Conservation (phyloP, 2,888 invertebrate genomes). For the Tetrapedia diversipes region DNA sequence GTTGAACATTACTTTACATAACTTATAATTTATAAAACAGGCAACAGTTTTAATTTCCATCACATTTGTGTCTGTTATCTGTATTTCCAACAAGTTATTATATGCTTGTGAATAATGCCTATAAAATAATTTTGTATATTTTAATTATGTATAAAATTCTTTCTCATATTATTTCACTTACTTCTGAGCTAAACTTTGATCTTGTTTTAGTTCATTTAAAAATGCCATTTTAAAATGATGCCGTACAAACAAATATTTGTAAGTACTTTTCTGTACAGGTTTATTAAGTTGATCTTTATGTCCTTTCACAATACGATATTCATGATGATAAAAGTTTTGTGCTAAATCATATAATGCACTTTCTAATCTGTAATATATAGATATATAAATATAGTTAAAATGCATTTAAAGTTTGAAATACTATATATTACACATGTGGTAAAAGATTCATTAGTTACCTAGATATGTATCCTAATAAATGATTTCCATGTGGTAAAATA, state of each 20-base stretch:
- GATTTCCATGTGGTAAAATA: conserved; percentile 95
- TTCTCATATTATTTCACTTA: conserved; percentile 76
- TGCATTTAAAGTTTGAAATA: not conserved
- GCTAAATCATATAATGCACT: conserved; percentile 97
- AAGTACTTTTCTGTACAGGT: conserved; percentile 94
- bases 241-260: conserved; percentile 95
- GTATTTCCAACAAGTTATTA: conserved; percentile 93
- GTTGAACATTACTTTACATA: conserved; percentile 95
- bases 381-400: not conserved
- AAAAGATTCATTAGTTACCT: conserved; percentile 82
- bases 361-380: conserved; percentile 88
- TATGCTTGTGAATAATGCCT: conserved; percentile 95
- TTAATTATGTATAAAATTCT: conserved; percentile 2
- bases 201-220: conserved; percentile 96
- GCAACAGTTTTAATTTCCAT: conserved; percentile 97
- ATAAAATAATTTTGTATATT: conserved; percentile 65
- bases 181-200: conserved; percentile 92
- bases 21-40: conserved; percentile 97
- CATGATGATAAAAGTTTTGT: conserved; percentile 95
- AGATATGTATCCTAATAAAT: conserved; percentile 88
- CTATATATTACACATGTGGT: too few relatives aligned
- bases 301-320: conserved; percentile 92
- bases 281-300: conserved; percentile 96
- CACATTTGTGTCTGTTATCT: conserved; percentile 94
- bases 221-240: conserved; percentile 99